These are phyloP conservation scores for Myrmophylax atrothorax DNA, from an alignment of 2,113 vertebrate species.

Conservation along the genomic window DNA sequence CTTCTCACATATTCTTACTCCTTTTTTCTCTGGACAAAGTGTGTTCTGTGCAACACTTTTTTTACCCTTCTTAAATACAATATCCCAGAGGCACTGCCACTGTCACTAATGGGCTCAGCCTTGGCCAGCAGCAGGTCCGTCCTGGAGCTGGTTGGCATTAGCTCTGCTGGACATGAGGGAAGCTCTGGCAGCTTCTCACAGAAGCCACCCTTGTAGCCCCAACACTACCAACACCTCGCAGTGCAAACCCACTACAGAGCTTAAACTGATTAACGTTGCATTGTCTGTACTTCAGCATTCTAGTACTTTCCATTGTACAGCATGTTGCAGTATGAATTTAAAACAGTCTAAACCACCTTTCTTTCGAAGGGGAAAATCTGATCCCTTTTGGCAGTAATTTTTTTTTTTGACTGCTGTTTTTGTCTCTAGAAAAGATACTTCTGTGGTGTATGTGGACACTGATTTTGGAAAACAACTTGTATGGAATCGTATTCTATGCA, in stretches of 20 bases:
- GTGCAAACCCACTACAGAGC: background rate
- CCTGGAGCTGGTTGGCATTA: background rate
- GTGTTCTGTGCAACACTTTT: background rate
- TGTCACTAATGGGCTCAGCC: rapidly evolving
- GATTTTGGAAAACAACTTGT: background rate
- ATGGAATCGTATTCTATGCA: background rate
- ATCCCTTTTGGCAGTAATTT: background rate
- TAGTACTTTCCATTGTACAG: background rate
- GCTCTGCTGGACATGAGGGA: rapidly evolving
- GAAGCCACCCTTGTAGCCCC: background rate
- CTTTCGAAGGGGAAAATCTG: background rate
- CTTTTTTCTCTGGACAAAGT: background rate
- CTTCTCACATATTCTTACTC: background rate
- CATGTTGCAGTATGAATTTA: background rate
- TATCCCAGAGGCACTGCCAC: background rate
- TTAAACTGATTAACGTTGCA: background rate
- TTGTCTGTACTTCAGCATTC: background rate
- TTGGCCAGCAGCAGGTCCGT: rapidly evolving
- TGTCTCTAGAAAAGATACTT: background rate
- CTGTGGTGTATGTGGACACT: background rate
- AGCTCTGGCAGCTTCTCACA: background rate
- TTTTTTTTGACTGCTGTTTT: background rate
- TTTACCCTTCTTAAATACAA: background rate
- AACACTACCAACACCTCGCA: background rate
- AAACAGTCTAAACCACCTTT: background rate